These are phyloP conservation scores for Polyommatus icarus DNA, from an alignment of 2,888 invertebrate species.

Conservation along the genomic window DNA sequence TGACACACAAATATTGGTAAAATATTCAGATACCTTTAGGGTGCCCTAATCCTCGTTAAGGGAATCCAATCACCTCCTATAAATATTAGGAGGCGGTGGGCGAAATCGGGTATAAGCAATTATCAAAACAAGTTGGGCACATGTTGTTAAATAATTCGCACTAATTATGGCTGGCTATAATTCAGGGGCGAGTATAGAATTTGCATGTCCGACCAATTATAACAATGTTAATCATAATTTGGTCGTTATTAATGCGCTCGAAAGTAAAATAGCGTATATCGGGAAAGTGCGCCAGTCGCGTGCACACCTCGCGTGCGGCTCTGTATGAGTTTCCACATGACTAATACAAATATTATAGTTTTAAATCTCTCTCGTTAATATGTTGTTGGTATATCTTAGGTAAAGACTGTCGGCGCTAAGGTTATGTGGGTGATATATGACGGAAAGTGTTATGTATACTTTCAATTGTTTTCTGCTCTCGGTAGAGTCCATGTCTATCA, in stretches of 20 bases:
- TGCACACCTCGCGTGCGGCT: slow-evolving; percentile 53
- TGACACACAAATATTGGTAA: too few species aligned
- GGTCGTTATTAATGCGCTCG: slow-evolving; percentile 61
- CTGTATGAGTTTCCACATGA: slow-evolving; percentile 65
- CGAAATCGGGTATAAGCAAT: too few species aligned
- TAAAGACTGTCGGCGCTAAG: neutral
- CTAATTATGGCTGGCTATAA: neutral
- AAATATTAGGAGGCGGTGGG: too few species aligned
- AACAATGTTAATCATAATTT: slow-evolving; percentile 30
- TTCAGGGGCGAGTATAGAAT: neutral
- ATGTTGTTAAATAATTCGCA: too few species aligned
- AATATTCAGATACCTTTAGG: too few species aligned
- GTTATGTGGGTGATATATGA: neutral
- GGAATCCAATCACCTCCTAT: too few species aligned
- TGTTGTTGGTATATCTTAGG: slow-evolving; percentile 24
- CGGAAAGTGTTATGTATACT: neutral
- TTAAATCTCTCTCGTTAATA: slow-evolving; percentile 40
- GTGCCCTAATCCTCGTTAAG: too few species aligned
- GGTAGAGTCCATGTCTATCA: neutral
- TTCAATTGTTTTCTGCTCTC: neutral
- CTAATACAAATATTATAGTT: slow-evolving; percentile 55
- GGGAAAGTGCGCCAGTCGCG: slow-evolving; percentile 68
- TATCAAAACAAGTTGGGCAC: too few species aligned
- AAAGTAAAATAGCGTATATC: slow-evolving; percentile 71
- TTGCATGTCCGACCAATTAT: neutral